phyloP scores from a whole-genome alignment of 2,113 vertebrate species.

The Nymphicus hollandicus region DNA sequence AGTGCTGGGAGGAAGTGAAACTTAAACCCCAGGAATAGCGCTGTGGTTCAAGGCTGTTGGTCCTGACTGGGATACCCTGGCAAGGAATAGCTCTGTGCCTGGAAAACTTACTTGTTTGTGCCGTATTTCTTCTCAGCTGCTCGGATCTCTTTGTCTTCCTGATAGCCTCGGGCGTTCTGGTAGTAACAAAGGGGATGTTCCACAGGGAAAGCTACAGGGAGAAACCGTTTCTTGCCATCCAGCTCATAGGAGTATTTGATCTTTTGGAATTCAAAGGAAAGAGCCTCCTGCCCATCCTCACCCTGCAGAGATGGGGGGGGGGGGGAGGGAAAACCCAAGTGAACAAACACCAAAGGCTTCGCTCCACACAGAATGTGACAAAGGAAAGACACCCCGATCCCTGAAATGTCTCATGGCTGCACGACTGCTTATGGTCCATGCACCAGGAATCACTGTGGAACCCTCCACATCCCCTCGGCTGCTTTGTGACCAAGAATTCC shows the following conservation, averaged over 20 bases:
- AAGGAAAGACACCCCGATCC: not conserved
- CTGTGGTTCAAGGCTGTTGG: not conserved
- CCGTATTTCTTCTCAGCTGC: slow-evolving; percentile 87
- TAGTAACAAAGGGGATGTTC: slow-evolving; percentile 79
- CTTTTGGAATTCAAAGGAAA: slow-evolving; percentile 96
- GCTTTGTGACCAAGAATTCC: too few species aligned
- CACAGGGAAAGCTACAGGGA: slow-evolving; percentile 86
- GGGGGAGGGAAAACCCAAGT: not conserved
- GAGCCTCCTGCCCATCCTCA: slow-evolving; percentile 76
- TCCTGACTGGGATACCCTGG: rapidly evolving
- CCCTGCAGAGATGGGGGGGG: slow-evolving; percentile 41
- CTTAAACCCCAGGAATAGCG: not conserved
- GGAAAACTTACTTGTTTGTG: slow-evolving; percentile 78
- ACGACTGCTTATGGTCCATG: rapidly evolving
- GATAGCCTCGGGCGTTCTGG: slow-evolving; percentile 87
- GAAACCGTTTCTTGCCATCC: slow-evolving; percentile 82
- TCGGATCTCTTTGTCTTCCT: slow-evolving; percentile 86
- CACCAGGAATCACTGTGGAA: rapidly evolving
- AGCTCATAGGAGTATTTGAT: slow-evolving; percentile 87
- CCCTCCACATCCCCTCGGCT: too few species aligned
- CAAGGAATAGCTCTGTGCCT: not conserved
- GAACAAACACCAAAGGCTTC: not conserved
- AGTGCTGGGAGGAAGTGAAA: not conserved
- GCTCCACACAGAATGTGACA: rapidly evolving
- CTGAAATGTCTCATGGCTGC: rapidly evolving